Evolutionary conservation across 2,797 vertebrate genomes (phyloP), one percentile per base, ranked within the genome.

Genomic region (Hoplostethus mediterraneus): DNA sequence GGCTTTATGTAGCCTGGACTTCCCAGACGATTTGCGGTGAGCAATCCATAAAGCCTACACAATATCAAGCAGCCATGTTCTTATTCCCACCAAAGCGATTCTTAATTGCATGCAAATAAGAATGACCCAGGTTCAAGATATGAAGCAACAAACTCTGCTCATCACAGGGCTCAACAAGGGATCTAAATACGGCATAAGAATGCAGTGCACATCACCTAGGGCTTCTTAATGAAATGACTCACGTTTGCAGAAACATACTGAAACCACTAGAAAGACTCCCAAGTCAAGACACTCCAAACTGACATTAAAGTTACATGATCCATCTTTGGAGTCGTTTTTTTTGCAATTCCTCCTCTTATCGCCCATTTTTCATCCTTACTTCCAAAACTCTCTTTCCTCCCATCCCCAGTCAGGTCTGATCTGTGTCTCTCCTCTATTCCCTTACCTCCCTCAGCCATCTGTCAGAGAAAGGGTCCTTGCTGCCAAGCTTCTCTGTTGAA

Each of bases 391-490:
- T 84, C 54, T 79, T 77, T 55, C 62, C 74, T 85, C 88, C 84
- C 80, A 75, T 89, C 83, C 67, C 65, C 14, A 86, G 77, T 91
- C 85, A 89, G 81, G 85, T 89, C 85, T 87, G 87, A 89, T 91
- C 87, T 47, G 74, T 45, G 73, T 64, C 80, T 71, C 85, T 86
- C 79, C 28, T 79, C 80, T 83, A 81, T 89, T 93, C 88, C 89
- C 88, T 77, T 75, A 84, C 88, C 87, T 91, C 91, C 83, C 81
- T 88, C 83, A 76, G 87, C 92, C 94, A 94, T 94, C 93, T 94
- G 93, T 91, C 85, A 90, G 77, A 80, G 77, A 69, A 55, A 57
- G 72, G 77, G 79, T 87, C 79, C 68, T 82, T n/a, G 75, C 79
- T 87, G 92, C 90, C 90, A 91, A 89, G 76, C 31, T 49, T 74